phyloP scores from a whole-genome alignment of 1,140 invertebrate species.

The Pomacea maculata region DNA sequence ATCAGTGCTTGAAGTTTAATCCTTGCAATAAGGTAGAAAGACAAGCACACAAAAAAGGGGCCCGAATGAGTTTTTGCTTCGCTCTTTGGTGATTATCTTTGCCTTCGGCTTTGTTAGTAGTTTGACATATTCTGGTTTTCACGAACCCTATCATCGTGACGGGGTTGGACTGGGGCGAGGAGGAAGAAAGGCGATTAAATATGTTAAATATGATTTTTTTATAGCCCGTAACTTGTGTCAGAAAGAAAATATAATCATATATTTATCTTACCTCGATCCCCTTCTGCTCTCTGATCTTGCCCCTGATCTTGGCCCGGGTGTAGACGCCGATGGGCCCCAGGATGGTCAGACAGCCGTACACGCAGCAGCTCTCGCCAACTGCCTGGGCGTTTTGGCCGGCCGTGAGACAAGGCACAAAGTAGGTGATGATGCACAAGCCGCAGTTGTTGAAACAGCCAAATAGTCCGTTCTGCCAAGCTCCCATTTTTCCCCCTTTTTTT shows the following conservation, averaged over 20 bases:
- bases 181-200: background rate
- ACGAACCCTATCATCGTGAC: background rate
- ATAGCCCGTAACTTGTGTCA: background rate
- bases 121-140: background rate
- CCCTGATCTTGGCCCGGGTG: slow-evolving; percentile 28
- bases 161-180: background rate
- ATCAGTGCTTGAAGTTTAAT: background rate
- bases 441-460: slow-evolving; percentile 56
- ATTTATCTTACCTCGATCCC: slow-evolving; percentile 38
- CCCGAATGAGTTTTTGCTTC: background rate
- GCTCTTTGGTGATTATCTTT: background rate
- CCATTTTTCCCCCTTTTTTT: slow-evolving; percentile 23
- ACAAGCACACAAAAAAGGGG: background rate
- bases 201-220: background rate
- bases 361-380: slow-evolving; percentile 50
- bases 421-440: slow-evolving; percentile 53
- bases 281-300: slow-evolving; percentile 42
- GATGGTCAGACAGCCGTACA: slow-evolving; percentile 44
- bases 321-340: slow-evolving; percentile 23
- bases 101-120: background rate
- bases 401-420: slow-evolving; percentile 54
- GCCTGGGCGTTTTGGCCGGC: slow-evolving; percentile 56
- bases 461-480: slow-evolving; percentile 49
- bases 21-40: background rate
- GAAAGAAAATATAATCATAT: no score